Evolutionary conservation across 2,113 vertebrate species (phyloP), one percentile per base, ranked within the genome.

Genomic region (Pelmatolapia mariae): DNA sequence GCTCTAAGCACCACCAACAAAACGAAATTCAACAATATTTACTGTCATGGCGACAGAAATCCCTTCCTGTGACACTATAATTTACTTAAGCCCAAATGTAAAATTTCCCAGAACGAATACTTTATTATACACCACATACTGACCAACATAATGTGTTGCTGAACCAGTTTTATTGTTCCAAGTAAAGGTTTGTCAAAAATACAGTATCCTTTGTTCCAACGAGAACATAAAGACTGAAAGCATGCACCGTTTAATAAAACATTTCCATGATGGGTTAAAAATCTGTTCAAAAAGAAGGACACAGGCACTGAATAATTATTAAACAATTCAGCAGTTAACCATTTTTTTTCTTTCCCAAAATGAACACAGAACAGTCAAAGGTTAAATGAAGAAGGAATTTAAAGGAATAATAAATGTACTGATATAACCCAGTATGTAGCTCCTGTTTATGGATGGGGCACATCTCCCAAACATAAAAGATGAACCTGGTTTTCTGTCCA

Each of bases 171-270:
- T 95, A 94, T 94, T 95, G 91, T 93, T 91, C 40, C 78, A 89
- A 85, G 81, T 94, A 92, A 93, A 91, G 89, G 87, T 91, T 89
- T 92, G 80, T 94, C 89, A 93, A 94, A 95, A 95, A 95, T 92
- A 94, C 92, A 93, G 86, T 89, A 92, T 89, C 63, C 7, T 91
- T 94, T 89, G 84, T 89, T 91, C 85, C 16, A 85, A 91, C 40
- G 50, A 90, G 87, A 90, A 95, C 91, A 92, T 56, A 92, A 91
- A 85, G 87, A 92, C 86, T 76, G 84, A 93, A 90, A 89, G 93
- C 94, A 93, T 95, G 94, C 95, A 96, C 79, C 31, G 71, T 92
- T 95, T 89, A 87, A 92, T 94, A 95, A 96, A 96, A 95, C 92
- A 82, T 91, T 92, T 89, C 29, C 80, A 87, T 90, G 85, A 94